Evolutionary conservation across 35 echinoderm and acorn worm species (phyloP).

Genomic region (Ophiothrix spiculata): DNA sequence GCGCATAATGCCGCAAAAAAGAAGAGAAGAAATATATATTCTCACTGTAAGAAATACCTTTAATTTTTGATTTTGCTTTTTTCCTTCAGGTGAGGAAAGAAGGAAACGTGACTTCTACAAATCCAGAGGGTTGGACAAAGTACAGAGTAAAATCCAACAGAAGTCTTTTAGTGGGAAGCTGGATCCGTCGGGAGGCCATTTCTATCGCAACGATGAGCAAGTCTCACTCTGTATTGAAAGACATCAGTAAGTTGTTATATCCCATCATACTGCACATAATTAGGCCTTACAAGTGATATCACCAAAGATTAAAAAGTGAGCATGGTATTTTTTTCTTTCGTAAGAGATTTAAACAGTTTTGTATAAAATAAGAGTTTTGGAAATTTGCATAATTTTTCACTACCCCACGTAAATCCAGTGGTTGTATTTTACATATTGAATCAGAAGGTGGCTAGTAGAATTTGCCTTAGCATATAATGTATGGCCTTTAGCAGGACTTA

Average conservation of each 20-base stretch:
- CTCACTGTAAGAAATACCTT: too few species aligned
- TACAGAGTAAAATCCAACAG: slow-evolving; percentile 89
- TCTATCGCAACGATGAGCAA: slow-evolving; percentile 92
- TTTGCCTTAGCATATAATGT: too few species aligned
- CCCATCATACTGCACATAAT: not conserved
- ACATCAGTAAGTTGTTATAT: slow-evolving; percentile 35
- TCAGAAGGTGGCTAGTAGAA: too few species aligned
- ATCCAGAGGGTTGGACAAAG: slow-evolving; percentile 88
- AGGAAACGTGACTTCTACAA: slow-evolving; percentile 96
- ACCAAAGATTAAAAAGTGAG: too few species aligned
- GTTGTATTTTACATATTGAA: too few species aligned
- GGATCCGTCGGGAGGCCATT: slow-evolving; percentile 80
- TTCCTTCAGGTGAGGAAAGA: slow-evolving; percentile 66
- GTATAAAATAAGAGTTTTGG: too few species aligned
- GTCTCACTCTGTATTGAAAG: slow-evolving; percentile 86
- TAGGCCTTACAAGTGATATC: not conserved
- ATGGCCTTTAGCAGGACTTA: too few species aligned
- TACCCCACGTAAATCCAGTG: too few species aligned
- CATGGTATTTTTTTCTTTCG: too few species aligned
- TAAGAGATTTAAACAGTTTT: too few species aligned
- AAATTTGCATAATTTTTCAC: too few species aligned
- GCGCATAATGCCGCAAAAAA: not conserved
- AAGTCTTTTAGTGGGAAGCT: slow-evolving; percentile 96
- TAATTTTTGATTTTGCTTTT: not conserved
- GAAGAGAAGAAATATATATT: not conserved